Conservation (phyloP, 2,113 vertebrate species). For the Smithornis capensis region DNA sequence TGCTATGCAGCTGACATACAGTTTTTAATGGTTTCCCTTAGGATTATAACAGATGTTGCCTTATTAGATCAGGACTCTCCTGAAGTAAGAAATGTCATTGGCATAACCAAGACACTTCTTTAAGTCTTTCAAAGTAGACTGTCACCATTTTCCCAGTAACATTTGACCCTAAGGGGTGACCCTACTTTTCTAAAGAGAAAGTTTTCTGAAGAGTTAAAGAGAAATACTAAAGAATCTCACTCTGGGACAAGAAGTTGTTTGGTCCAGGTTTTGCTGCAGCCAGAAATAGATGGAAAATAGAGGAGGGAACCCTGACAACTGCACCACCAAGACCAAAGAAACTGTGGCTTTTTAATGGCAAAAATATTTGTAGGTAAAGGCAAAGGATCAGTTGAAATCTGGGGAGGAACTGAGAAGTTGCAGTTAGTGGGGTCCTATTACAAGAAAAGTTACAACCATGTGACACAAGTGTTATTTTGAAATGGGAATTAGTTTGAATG, state of each 20-base stretch:
- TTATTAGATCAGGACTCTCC: slow-evolving; percentile 51
- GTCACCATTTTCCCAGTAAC: not conserved
- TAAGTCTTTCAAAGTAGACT: not conserved
- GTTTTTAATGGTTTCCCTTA: slow-evolving; percentile 61
- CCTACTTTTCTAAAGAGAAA: not conserved
- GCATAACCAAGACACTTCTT: slow-evolving; percentile 45
- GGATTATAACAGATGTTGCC: slow-evolving; percentile 60
- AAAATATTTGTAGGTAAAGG: not conserved
- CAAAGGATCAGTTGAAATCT: not conserved
- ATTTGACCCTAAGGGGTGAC: not conserved
- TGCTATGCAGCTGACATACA: slow-evolving; percentile 54
- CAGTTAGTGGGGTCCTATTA: not conserved
- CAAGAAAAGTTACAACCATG: not conserved
- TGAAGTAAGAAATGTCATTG: slow-evolving; percentile 38
- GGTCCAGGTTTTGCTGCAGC: not conserved
- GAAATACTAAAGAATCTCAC: not conserved
- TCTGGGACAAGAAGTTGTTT: not conserved
- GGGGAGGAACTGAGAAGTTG: not conserved
- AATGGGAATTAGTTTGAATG: not conserved
- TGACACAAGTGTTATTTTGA: not conserved
- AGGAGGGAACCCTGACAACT: not conserved
- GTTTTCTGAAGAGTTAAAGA: not conserved
- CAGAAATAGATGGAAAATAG: not conserved
- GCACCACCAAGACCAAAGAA: not conserved
- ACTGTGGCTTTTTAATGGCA: not conserved